A percentile compares a stretch with the other conserved stretches of the same genome.
Evolutionary conservation across 2,888 invertebrate species (phyloP).

Genomic region (Trissolcus brochymenae): DNA sequence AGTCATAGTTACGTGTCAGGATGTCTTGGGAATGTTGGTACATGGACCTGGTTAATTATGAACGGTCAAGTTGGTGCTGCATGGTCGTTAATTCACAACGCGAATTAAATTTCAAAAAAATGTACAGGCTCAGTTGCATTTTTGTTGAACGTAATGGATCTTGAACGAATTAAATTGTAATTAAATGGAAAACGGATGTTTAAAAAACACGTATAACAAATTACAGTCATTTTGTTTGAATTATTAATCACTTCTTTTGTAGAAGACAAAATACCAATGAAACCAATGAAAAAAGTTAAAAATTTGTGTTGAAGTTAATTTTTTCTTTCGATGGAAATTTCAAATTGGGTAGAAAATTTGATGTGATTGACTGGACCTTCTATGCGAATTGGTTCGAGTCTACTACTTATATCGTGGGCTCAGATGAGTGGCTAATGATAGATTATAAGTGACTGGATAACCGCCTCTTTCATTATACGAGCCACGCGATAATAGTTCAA

Average conservation of each 20-base stretch:
- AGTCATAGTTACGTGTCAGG: constrained; percentile 26
- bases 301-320: not conserved
- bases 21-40: constrained; percentile 29
- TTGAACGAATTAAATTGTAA: too few relatives aligned
- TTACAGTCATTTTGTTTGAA: too few relatives aligned
- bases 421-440: constrained; percentile 36
- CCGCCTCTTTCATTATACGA: constrained; percentile 39
- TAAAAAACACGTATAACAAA: too few relatives aligned
- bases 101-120: not conserved
- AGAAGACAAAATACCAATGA: too few relatives aligned
- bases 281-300: not conserved
- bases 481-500: constrained; percentile 44
- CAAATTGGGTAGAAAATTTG: not conserved
- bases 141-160: too few relatives aligned
- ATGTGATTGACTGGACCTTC: constrained; percentile 29
- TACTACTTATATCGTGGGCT: constrained; percentile 36
- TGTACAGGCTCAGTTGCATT: too few relatives aligned
- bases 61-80: not conserved
- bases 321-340: too few relatives aligned
- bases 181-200: too few relatives aligned
- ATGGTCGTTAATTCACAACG: not conserved
- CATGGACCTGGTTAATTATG: constrained; percentile 37
- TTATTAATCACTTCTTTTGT: too few relatives aligned
- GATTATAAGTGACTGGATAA: constrained; percentile 37
- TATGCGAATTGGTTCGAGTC: constrained; percentile 26